Evolutionary conservation across 2,797 vertebrate genomes (phyloP), one percentile per base, ranked within the genome.

Genomic region (Acanthornis magna): DNA sequence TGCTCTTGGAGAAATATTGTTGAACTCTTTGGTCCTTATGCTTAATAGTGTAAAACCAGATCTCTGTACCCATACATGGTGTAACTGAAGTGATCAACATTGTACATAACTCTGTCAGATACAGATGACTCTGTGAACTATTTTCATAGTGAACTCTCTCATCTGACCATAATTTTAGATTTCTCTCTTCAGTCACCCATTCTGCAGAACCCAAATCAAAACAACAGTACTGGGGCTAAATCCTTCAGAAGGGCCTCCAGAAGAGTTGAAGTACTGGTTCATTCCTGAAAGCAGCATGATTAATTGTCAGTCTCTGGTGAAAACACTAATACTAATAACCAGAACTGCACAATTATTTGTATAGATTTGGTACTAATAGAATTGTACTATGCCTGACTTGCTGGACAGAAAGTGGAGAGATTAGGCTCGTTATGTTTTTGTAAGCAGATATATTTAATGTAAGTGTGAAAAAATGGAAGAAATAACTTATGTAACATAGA

Each of bases 21-120:
- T 93, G 84, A 95, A 94, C 29, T 51, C 81, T 96, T 92, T 93
- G 66, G 71, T 91, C 87, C 50, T 96, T 51, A 32, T 7, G 9
- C 40, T 60, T 79, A 47, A 27, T 40, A 45, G 40, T 85, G 51
- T 2, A 13, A 80, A 94, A 85, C 10, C 23, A 84, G 76, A 51
- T 82, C 45, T 87, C 75, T 87, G 8, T 85, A 48, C 72, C 15
- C 51, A 62, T 88, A 72, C 25, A 36, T 65, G 23, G 23, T 81
- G 54, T 75, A 93, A 91, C 48, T 74, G 88, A 96, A 96, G 60
- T 51, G 63, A 95, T 88, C 74, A 55, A 58, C 55, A 55, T n/a
- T 75, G 87, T 67, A 87, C 45, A 20, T 50, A 80, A 76, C 12
- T 6, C 66, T 60, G 25, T 29, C 67, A 71, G 60, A 53, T 61